A percentile compares a stretch with the other conserved stretches of the same genome.
These are phyloP conservation scores for Ferdinandea cuprea DNA, from an alignment of 2,888 invertebrate species.

Conservation along the genomic window DNA sequence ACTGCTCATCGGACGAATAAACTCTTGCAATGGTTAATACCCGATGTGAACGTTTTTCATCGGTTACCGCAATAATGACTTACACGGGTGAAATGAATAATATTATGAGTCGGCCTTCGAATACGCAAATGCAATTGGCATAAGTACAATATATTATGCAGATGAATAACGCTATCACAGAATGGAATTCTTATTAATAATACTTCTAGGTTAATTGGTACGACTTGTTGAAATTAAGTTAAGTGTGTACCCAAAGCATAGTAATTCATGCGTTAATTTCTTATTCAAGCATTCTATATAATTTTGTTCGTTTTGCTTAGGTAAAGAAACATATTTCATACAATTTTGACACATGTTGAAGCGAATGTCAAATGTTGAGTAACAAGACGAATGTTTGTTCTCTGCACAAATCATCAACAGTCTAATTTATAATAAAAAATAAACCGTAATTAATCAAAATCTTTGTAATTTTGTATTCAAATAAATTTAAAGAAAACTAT, in stretches of 20 bases:
- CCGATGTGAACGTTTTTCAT: background rate
- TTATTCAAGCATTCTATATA: no score
- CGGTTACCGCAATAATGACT: slow-evolving; percentile 7
- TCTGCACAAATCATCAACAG: slow-evolving; percentile 9
- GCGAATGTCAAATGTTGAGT: background rate
- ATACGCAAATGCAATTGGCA: no score
- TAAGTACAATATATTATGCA: no score
- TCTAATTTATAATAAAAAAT: background rate
- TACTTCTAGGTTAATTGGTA: no score
- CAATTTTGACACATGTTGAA: slow-evolving; percentile 13
- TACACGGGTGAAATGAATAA: no score
- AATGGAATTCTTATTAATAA: no score
- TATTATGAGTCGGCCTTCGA: no score
- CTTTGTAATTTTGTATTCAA: background rate
- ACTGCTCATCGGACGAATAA: slow-evolving; percentile 25
- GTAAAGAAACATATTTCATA: slow-evolving; percentile 9
- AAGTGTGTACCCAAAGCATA: no score
- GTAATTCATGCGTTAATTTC: no score
- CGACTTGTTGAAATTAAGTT: no score
- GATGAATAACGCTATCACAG: no score
- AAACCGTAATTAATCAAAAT: slow-evolving; percentile 8
- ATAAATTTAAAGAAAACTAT: slow-evolving; percentile 7
- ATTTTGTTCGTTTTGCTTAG: no score
- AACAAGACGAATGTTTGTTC: slow-evolving; percentile 16
- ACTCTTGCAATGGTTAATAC: slow-evolving; percentile 12